Evolutionary conservation across 2,113 vertebrate species (phyloP).

Genomic region (Tragelaphus scriptus): DNA sequence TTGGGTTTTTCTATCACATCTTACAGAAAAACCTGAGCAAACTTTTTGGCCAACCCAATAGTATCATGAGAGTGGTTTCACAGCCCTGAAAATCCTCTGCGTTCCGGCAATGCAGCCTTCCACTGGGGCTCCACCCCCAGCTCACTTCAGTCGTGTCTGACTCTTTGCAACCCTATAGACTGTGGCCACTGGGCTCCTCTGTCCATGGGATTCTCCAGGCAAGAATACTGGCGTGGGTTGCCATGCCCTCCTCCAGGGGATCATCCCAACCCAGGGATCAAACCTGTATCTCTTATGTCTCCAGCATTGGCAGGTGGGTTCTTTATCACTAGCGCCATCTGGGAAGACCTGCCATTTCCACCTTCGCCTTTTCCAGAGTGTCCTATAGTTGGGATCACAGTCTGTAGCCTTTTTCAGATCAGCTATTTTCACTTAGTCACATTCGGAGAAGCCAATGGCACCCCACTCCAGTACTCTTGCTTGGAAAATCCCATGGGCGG

Average conservation of each 20-base stretch:
- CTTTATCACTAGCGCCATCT: neutral
- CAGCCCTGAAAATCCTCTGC: neutral
- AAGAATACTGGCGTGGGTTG: neutral
- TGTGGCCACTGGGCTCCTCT: neutral
- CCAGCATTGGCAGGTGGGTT: neutral
- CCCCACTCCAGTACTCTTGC: too few relatives aligned
- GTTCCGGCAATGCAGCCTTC: accelerated
- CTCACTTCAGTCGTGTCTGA: neutral
- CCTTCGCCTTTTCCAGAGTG: neutral
- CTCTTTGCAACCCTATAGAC: neutral
- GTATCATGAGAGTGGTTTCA: neutral
- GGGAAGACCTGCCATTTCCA: neutral
- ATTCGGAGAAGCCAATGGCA: too few relatives aligned
- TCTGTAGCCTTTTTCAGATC: neutral
- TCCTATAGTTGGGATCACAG: neutral
- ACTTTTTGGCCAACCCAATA: neutral
- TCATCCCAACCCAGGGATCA: neutral
- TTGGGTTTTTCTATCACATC: neutral
- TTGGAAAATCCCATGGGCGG: too few relatives aligned
- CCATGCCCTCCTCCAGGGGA: neutral
- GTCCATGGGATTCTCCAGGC: neutral
- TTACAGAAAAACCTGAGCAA: neutral
- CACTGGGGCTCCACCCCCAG: neutral
- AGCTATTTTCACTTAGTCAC: neutral
- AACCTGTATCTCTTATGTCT: neutral